Base-by-base conservation (phyloP, 2,888 invertebrate genomes). In the Cheiracanthium punctorium region DNA sequence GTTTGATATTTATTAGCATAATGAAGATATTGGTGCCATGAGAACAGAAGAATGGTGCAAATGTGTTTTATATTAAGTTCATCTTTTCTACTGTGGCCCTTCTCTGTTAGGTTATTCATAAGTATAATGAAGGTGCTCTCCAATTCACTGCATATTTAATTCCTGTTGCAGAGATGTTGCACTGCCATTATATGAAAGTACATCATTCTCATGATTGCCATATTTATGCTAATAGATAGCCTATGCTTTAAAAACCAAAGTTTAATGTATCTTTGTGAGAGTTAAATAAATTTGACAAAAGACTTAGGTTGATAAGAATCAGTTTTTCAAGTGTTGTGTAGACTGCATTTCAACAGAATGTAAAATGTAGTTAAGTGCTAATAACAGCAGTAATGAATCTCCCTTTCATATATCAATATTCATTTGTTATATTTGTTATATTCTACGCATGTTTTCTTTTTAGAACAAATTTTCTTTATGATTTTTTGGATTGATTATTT, bases 391-490 rank as follows among this genome's bases (percentile, higher is more conserved):
- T 79, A 74, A 29, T 74, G 69, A 74, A 79, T 79, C 84, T 73
- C 71, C 33, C 77, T 79, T 79, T 73, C 74, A 84, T 84, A 37
- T 84, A 72, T 77, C 65, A 69, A 69, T 58, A 76, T 64, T 84
- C 79, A 79, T 84, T 79, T 84, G 79, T 79, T 74, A 74, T 41
- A 70, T 84, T 84, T 71, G 71, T 71, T 43, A 41, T 58, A 73
- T 29, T 86, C 43, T 80, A 41, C 80, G 73, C 79, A 67, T 64
- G 4, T 37, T 37, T 37, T 80, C 75, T 80, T 72, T 84, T 72
- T 71, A 80, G 85, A 86, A 86, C 80, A 86, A 86, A 86, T 86
- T 86, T 86, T 80, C 80, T 79, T 43, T 73, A 80, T 77, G 74
- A 64, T 74, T 86, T n/a, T 85, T 58, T 85, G 71, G 58, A 79